Conservation (phyloP, 2,113 vertebrate genomes). For the Herpetotheres cachinnans region DNA sequence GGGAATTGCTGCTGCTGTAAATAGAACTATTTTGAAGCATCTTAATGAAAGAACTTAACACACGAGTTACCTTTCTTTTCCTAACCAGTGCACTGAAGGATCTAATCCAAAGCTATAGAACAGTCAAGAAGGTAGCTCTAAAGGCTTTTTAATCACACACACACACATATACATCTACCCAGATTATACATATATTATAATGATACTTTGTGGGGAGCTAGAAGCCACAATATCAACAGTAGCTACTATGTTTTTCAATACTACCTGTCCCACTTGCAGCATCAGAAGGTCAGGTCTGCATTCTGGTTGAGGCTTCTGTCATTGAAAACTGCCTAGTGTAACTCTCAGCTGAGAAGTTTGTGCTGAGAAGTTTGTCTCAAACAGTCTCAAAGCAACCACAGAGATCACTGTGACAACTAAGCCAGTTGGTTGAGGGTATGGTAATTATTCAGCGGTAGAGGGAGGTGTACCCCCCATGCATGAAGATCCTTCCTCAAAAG, state of each 20-base stretch:
- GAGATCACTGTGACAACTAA: no score
- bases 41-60: background rate
- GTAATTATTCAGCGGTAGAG: no score
- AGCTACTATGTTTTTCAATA: background rate
- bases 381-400: no score
- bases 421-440: no score
- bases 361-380: no score
- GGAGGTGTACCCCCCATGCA: no score
- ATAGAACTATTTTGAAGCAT: background rate
- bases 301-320: background rate
- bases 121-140: background rate
- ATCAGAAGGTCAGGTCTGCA: background rate
- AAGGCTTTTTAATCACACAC: background rate
- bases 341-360: no score
- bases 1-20: background rate
- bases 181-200: background rate
- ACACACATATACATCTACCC: background rate
- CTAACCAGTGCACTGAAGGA: background rate
- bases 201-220: background rate
- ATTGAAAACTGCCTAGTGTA: background rate
- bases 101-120: background rate
- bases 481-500: no score
- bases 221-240: background rate
- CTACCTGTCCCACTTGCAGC: background rate
- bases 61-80: background rate